phyloP scores from a whole-genome alignment of 2,888 invertebrate genomes.

The Vesta saturnalis region DNA sequence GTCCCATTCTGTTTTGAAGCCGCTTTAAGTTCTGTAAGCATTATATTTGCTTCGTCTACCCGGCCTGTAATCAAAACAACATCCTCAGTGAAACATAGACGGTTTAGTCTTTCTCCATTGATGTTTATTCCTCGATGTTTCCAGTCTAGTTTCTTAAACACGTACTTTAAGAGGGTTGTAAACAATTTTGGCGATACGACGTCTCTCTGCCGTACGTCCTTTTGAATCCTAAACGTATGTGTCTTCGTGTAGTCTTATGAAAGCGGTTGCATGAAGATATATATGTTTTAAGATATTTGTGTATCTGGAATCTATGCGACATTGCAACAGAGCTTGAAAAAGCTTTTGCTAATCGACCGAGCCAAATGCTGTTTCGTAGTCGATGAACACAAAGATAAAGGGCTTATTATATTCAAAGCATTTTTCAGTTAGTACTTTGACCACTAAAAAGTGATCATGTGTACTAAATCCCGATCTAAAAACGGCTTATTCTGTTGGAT shows the following conservation, averaged over 20 bases:
- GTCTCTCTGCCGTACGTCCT: neutral
- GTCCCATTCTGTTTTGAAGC: too few relatives aligned
- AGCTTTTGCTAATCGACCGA: neutral
- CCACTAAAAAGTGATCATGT: too few relatives aligned
- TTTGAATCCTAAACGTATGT: neutral
- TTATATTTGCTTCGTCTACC: neutral
- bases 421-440: too few relatives aligned
- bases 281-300: neutral
- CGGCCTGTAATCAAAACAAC: too few relatives aligned
- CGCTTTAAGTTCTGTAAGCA: neutral
- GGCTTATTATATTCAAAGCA: neutral
- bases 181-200: too few relatives aligned
- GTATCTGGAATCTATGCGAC: neutral
- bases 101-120: too few relatives aligned
- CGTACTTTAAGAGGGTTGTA: neutral
- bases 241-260: too few relatives aligned
- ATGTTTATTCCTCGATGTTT: neutral
- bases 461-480: too few relatives aligned
- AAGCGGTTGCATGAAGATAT: too few relatives aligned
- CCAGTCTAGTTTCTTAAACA: neutral
- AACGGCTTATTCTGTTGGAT: too few relatives aligned
- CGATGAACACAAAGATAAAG: neutral
- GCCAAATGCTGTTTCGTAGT: neutral
- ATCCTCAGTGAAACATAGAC: too few relatives aligned
- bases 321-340: neutral